Evolutionary conservation across 1,140 invertebrate species (phyloP), one percentile per base, ranked within the genome.

Genomic region (Drosophila kurseongensis): DNA sequence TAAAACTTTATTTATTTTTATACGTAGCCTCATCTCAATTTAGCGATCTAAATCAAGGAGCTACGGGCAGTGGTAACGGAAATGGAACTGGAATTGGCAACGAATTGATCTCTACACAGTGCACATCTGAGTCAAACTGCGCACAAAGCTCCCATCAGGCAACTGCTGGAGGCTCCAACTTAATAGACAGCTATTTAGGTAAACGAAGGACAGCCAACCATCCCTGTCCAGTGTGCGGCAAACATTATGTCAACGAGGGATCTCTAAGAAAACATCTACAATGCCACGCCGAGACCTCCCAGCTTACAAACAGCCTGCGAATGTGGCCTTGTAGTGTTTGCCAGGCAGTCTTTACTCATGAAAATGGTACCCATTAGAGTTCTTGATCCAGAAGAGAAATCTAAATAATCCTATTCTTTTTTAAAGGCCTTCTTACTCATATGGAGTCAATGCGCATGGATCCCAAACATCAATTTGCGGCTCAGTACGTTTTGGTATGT

Each of bases 371-470:
- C 8, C 4, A 12, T 0, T 18, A 12, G 6, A 13, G n/a, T 23
- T 1, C 2, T 12, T 1, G 13, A 9, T 16, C 7, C 10, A 29
- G 5, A 65, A 1, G 9, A 16, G 14, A 10, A 93, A 94, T 38
- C 13, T 12, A 45, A 23, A 0, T 12, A 10, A 58, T 32, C 10
- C 5, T 12, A 32, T 18, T n/a, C 16, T 57, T 12, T 67, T 27
- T 52, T 75, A 38, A 93, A 98, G 97, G 97, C 92, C 94, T 98
- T 27, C 94, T 98, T 56, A 96, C 96, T 68, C 97, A 98, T 92
- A 98, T 98, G 97, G 97, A 98, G 91, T 97, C 98, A 90, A 98
- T 98, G 97, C 95, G 97, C 84, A 98, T 98, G 97, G 97, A 98
- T 93, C 97, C 97, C 3, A 98, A 98, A 93, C 97, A 98, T 94